Base-by-base conservation (phyloP, 1,140 invertebrate species). In the Papilio polyxenes region DNA sequence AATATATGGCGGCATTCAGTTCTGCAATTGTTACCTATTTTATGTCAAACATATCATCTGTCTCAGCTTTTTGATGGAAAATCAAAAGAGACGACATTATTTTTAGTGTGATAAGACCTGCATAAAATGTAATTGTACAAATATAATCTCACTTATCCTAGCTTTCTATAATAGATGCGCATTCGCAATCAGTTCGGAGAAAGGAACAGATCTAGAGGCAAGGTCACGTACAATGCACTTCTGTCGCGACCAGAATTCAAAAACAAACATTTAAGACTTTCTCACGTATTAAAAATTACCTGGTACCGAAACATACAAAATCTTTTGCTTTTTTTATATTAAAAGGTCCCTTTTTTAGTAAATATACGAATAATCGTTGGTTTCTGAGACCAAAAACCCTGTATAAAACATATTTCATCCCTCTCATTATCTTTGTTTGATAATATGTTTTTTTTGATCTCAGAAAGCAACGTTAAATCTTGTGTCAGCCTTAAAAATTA, bases 111-210 rank as follows among this genome's bases (percentile, higher is more conserved):
- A 15, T 69, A 5, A 17, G 23, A n/a, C n/a, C 65, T 31, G 65
- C 23, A 69, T 69, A 69, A 2, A 69, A 69, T 69, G 37, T n/a
- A n/a, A n/a, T n/a, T n/a, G 31, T n/a, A 13, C 31, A 37, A 13
- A 31, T 9, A 65, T 31, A 31, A 20, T 65, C 62, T 65, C 62
- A 69, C 65, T 69, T 37, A 69, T 69, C 65, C 11, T 69, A 11
- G 62, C 65, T 69, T 69, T 69, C 31, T 10, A 69, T 69, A 69
- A 69, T 37, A 69, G 17, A 69, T 69, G 65, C 65, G 65, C 65
- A 69, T 69, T 31, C 65, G 11, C n/a, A 37, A 69, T 37, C 65
- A 69, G 65, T 31, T 13, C 65, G 11, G 65, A 69, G 65, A 69
- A 69, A 69, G 9, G 65, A 37, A 23, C n/a, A 0, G n/a, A 3